Evolutionary conservation across 2,113 vertebrate species (phyloP).

Genomic region (Xiphophorus couchianus): DNA sequence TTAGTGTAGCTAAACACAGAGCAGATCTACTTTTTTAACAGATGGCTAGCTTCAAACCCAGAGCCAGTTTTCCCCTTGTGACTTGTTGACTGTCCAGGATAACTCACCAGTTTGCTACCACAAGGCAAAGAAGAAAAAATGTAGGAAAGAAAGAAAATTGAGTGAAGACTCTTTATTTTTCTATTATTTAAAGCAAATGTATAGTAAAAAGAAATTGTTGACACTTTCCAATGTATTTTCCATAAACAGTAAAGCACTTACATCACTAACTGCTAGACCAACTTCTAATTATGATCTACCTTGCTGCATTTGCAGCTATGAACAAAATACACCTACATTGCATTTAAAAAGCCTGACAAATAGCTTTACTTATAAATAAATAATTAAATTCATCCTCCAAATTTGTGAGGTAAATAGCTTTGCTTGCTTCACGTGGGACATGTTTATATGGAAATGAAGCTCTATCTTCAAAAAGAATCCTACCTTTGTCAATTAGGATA

Average conservation of each 20-base stretch:
- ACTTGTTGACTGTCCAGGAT: constrained; percentile 21
- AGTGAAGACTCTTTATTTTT: not conserved
- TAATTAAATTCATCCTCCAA: constrained; percentile 32
- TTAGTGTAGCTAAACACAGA: constrained; percentile 56
- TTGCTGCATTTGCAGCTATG: constrained; percentile 4
- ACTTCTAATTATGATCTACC: not conserved
- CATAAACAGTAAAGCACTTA: constrained; percentile 21
- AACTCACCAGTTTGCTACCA: constrained; percentile 7
- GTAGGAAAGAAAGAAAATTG: too few relatives aligned
- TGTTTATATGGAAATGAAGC: constrained; percentile 71
- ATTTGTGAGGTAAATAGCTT: constrained; percentile 41
- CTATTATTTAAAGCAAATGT: not conserved
- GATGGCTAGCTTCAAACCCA: constrained; percentile 48
- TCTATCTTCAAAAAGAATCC: constrained; percentile 66
- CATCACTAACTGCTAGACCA: not conserved
- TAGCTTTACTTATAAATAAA: constrained; percentile 28
- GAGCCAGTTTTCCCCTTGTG: constrained; percentile 27
- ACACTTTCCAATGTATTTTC: not conserved
- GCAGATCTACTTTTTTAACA: constrained; percentile 57
- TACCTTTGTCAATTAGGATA: constrained; percentile 75
- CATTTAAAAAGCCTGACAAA: constrained; percentile 33
- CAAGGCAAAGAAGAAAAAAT: not conserved
- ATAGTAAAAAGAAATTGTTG: not conserved
- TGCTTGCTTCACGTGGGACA: constrained; percentile 61
- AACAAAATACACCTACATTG: constrained; percentile 6